Conservation (phyloP, 2,797 vertebrate species). For the Cyclopterus lumpus region DNA sequence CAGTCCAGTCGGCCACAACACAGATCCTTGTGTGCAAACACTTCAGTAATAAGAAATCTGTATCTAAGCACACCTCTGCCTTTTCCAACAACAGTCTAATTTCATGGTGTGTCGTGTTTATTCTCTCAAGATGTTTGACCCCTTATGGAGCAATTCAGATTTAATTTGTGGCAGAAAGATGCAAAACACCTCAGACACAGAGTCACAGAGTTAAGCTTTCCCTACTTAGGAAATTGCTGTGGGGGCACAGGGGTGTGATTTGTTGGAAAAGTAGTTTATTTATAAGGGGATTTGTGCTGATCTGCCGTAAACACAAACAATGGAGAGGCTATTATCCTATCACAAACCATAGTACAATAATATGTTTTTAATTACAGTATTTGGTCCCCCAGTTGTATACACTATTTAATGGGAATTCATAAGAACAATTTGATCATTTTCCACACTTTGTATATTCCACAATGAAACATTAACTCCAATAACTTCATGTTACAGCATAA, state of each 20-base stretch:
- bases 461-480: conserved; percentile 18
- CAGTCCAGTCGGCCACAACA: conserved; percentile 68
- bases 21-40: conserved; percentile 69
- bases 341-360: conserved; percentile 50
- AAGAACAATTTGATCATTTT: conserved; percentile 37
- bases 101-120: conserved; percentile 85
- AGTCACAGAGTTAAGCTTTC: conserved; percentile 70
- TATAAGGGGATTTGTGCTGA: conserved; percentile 76
- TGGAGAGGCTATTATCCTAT: conserved; percentile 51
- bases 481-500: conserved; percentile 3
- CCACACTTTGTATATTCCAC: conserved; percentile 8
- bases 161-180: conserved; percentile 80
- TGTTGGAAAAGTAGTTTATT: conserved; percentile 76
- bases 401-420: conserved; percentile 41
- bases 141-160: conserved; percentile 83
- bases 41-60: conserved; percentile 78
- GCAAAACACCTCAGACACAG: conserved; percentile 65
- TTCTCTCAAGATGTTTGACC: conserved; percentile 82
- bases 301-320: conserved; percentile 64
- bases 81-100: conserved; percentile 81
- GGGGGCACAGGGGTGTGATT: conserved; percentile 66
- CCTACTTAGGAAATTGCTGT: conserved; percentile 61
- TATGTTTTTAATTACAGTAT: conserved; percentile 65
- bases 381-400: conserved; percentile 32
- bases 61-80: conserved; percentile 75